Conservation (phyloP, 2,797 vertebrate genomes). For the Sebastes flavidus region DNA sequence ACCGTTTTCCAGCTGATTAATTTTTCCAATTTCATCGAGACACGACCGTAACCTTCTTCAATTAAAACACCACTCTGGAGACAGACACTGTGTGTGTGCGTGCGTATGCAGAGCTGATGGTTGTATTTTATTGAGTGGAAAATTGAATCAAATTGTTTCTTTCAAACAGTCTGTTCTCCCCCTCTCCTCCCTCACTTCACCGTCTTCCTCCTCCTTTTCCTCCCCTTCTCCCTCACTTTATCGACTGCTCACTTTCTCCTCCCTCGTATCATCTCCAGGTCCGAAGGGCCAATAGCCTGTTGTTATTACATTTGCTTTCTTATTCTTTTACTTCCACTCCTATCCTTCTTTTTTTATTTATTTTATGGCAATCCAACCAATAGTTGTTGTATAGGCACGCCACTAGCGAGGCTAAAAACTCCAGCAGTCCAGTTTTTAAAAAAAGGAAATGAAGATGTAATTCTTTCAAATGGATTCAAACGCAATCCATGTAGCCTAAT, state of each 20-base stretch:
- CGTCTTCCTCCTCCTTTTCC: background rate
- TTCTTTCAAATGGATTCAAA: background rate
- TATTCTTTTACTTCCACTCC: background rate
- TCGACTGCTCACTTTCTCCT: background rate
- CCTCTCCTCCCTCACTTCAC: constrained; percentile 26
- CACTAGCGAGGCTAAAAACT: background rate
- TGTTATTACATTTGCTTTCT: background rate
- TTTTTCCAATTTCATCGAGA: constrained; percentile 97
- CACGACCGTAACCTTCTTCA: constrained; percentile 95
- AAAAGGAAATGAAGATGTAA: background rate
- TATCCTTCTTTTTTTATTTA: background rate
- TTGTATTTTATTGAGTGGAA: constrained; percentile 99
- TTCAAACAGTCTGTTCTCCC: constrained; percentile 87
- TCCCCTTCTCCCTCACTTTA: constrained; percentile 11
- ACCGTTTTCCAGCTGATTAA: constrained; percentile 98
- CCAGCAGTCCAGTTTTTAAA: background rate
- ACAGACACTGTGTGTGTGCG: constrained; percentile 49
- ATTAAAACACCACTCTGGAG: constrained; percentile 88
- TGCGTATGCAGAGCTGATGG: constrained; percentile 83
- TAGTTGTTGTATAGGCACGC: background rate
- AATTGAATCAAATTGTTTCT: constrained; percentile 99
- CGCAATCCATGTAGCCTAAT: background rate
- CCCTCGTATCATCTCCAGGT: background rate
- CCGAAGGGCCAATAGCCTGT: background rate
- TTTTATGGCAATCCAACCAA: background rate